These are phyloP conservation scores for Coracias cyanogaster DNA, from an alignment of 2,797 vertebrate species.

Conservation along the genomic window DNA sequence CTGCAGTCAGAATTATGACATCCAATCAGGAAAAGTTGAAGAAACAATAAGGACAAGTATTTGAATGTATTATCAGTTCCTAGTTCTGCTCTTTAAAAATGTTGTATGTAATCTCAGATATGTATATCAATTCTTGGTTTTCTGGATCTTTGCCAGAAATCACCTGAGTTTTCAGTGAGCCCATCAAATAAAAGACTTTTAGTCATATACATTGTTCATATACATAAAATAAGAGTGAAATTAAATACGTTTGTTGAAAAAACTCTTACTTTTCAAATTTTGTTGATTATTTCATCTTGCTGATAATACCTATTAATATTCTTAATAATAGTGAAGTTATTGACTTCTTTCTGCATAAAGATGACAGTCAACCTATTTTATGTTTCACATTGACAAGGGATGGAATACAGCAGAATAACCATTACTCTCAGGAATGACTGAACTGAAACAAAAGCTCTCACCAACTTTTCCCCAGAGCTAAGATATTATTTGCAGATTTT, in stretches of 20 bases:
- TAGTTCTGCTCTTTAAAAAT: not conserved
- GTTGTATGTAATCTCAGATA: not conserved
- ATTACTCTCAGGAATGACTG: not conserved
- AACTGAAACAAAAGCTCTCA: not conserved
- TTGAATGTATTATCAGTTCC: not conserved
- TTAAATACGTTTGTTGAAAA: not conserved
- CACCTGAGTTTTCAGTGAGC: not conserved
- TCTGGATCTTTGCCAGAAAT: not conserved
- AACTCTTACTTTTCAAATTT: not conserved
- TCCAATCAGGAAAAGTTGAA: not conserved
- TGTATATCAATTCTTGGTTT: not conserved
- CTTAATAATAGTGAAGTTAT: not conserved
- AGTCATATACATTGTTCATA: not conserved
- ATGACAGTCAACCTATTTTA: not conserved
- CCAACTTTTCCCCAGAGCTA: not conserved
- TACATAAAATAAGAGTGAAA: not conserved
- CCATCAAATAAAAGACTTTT: not conserved
- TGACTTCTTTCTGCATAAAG: not conserved
- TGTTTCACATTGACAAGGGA: not conserved
- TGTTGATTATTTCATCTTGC: not conserved
- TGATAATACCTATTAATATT: not conserved
- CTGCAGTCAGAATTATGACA: not conserved
- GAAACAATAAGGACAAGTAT: not conserved
- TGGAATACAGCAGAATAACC: not conserved
- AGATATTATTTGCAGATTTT: not conserved